Evolutionary conservation across 2,113 vertebrate genomes (phyloP).

Genomic region (Lethenteron reissneri): DNA sequence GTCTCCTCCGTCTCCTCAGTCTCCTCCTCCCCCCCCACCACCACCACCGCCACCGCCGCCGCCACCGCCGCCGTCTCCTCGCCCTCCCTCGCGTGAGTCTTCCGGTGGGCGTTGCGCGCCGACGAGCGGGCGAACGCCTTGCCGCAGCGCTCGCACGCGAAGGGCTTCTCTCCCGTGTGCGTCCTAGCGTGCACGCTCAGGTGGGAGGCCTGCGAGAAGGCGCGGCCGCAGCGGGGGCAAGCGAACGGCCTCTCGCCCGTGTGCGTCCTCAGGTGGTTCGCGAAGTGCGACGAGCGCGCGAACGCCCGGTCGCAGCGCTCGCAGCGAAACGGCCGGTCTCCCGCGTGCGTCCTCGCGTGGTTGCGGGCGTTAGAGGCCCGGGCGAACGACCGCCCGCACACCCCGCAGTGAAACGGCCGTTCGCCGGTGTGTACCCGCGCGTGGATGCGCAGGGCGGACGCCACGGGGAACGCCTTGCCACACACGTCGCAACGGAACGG

Average conservation of each 20-base stretch:
- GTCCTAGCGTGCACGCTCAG: neutral
- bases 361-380: conserved; percentile 15
- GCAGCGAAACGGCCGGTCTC: conserved; percentile 25
- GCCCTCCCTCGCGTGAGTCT: neutral
- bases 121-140: conserved; percentile 1
- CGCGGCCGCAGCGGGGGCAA: conserved; percentile 48
- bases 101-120: neutral
- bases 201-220: conserved; percentile 52
- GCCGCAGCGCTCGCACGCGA: neutral
- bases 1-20: no score
- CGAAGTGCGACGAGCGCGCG: conserved; percentile 53
- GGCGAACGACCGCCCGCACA: neutral
- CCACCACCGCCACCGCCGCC: no score
- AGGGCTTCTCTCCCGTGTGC: neutral
- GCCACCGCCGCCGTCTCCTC: no score
- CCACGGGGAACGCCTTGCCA: neutral
- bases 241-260: conserved; percentile 44
- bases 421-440: neutral
- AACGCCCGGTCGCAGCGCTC: conserved; percentile 57
- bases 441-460: neutral
- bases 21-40: no score
- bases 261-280: conserved; percentile 67
- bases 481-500: neutral
- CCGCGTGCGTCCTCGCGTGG: conserved; percentile 39
- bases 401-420: neutral